These are phyloP conservation scores for Octopus sinensis DNA, from an alignment of 1,140 invertebrate genomes.

Conservation along the genomic window DNA sequence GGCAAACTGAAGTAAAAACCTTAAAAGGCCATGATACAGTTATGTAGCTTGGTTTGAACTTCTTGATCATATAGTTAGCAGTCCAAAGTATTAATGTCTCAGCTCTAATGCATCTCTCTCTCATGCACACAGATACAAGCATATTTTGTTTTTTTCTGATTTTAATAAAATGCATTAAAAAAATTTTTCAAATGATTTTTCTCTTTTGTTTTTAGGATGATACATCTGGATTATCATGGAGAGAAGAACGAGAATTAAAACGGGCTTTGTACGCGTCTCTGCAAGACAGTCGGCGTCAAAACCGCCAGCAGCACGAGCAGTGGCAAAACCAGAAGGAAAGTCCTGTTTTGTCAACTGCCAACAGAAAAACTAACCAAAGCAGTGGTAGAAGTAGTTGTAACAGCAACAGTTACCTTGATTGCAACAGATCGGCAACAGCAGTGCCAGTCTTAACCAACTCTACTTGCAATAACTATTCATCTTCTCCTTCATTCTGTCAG, in stretches of 20 bases:
- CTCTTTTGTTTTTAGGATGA: constrained; percentile 40
- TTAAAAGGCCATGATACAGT: too few species aligned
- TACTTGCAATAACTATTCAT: neutral
- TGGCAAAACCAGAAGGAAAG: constrained; percentile 8
- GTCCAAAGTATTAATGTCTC: too few species aligned
- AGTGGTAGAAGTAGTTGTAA: neutral
- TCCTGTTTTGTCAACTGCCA: neutral
- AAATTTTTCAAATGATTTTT: neutral
- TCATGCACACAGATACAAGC: neutral
- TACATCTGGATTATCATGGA: constrained; percentile 53
- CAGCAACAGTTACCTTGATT: neutral
- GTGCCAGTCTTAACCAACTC: neutral
- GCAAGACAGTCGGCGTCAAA: constrained; percentile 42
- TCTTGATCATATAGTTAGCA: too few species aligned
- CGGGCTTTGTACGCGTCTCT: constrained; percentile 58
- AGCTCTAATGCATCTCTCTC: neutral
- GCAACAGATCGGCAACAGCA: neutral
- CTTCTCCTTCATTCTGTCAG: neutral
- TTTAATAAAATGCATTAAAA: too few species aligned
- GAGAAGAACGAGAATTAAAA: constrained; percentile 57
- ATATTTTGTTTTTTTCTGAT: too few species aligned
- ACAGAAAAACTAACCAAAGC: constrained; percentile 1
- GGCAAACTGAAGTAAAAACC: too few species aligned
- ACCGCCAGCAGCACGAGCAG: constrained; percentile 13
- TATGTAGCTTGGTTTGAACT: too few species aligned